Evolutionary conservation across 2,797 vertebrate genomes (phyloP).

Genomic region (Pagetopsis macropterus): DNA sequence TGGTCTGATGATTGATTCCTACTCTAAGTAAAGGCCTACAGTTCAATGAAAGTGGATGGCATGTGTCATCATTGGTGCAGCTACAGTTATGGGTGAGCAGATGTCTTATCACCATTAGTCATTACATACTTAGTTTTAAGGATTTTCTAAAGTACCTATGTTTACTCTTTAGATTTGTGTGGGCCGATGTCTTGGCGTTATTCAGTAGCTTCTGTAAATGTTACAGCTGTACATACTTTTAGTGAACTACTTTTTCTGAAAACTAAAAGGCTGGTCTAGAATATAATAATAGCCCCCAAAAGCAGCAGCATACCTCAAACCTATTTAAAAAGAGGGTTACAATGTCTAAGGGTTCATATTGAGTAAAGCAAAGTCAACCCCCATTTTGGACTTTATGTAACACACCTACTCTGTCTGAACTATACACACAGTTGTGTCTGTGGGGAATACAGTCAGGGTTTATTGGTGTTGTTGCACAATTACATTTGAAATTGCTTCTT

Average conservation of each 20-base stretch:
- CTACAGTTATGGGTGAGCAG: not conserved
- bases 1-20: not conserved
- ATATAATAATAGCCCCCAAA: conserved; percentile 7
- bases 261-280: not conserved
- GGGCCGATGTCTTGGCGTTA: not conserved
- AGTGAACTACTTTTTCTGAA: not conserved
- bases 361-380: conserved; percentile 17
- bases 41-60: not conserved
- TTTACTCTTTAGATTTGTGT: not conserved
- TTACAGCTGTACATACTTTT: not conserved
- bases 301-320: not conserved
- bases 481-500: conserved; percentile 63
- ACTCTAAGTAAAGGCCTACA: not conserved
- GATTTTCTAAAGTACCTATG: no score
- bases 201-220: not conserved
- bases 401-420: conserved; percentile 23
- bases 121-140: not conserved
- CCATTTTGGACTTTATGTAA: conserved; percentile 10
- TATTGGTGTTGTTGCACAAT: conserved; percentile 61
- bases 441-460: conserved; percentile 36
- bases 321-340: not conserved
- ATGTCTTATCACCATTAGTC: not conserved
- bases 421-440: conserved; percentile 30
- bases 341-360: not conserved
- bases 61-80: not conserved